These are phyloP conservation scores for Monochamus saltuarius DNA, from an alignment of 1,140 invertebrate genomes.

Conservation along the genomic window DNA sequence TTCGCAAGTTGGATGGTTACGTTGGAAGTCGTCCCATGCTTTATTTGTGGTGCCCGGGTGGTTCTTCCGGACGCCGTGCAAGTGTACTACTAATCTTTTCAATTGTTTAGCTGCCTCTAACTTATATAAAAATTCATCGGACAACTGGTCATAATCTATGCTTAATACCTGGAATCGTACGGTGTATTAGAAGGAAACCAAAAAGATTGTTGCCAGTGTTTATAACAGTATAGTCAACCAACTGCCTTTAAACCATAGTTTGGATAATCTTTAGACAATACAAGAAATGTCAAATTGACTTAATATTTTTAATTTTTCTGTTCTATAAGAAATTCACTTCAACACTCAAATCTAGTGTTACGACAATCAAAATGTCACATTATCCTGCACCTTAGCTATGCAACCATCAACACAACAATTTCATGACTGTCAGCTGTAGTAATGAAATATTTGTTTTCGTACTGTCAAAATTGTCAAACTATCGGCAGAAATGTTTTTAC, in stretches of 20 bases:
- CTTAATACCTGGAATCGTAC: conserved; percentile 66
- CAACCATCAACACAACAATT: no score
- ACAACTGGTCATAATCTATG: conserved; percentile 74
- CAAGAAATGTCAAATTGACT: not conserved
- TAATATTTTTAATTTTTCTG: no score
- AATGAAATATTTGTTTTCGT: no score
- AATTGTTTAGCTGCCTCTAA: conserved; percentile 53
- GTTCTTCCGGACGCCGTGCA: conserved; percentile 66
- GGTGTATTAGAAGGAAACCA: no score
- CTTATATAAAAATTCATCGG: conserved; percentile 58
- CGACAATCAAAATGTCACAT: not conserved
- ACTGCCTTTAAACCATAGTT: not conserved
- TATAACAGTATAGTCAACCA: not conserved
- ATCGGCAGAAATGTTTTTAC: no score
- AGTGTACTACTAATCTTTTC: conserved; percentile 65
- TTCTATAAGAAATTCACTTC: not conserved
- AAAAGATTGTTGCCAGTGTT: no score
- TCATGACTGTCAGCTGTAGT: no score
- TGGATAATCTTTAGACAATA: not conserved
- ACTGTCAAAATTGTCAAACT: no score
- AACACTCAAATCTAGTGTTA: not conserved
- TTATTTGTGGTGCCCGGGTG: conserved; percentile 63
- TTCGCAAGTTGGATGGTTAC: conserved; percentile 59
- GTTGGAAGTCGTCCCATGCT: conserved; percentile 64
- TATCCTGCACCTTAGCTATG: no score